phyloP scores from a whole-genome alignment of 2,797 vertebrate species.

The Clarias pachynema region DNA sequence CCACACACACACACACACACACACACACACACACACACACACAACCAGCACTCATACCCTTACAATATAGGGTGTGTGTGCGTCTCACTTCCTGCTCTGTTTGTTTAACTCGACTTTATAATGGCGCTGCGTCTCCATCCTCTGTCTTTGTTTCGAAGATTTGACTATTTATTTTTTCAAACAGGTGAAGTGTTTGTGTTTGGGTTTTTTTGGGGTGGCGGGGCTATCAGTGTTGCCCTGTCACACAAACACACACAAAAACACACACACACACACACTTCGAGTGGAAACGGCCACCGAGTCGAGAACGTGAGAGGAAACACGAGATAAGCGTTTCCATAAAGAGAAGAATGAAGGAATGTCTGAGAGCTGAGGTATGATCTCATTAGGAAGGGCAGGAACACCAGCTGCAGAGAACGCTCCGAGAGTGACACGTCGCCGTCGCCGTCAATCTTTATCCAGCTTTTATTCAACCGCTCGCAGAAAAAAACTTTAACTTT shows the following conservation, averaged over 20 bases:
- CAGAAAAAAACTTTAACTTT: neutral
- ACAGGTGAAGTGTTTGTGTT: conserved; percentile 28
- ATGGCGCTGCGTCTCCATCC: conserved; percentile 75
- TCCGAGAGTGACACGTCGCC: neutral
- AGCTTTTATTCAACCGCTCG: neutral
- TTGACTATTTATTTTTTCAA: conserved; percentile 46
- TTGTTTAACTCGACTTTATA: conserved; percentile 85
- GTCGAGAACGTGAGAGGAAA: conserved; percentile 48
- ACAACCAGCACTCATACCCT: conserved; percentile 42
- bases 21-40: conserved; percentile 61
- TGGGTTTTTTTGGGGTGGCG: neutral
- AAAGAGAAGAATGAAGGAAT: conserved; percentile 61
- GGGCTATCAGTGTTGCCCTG: conserved; percentile 33
- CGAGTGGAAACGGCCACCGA: conserved; percentile 60
- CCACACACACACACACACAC: conserved; percentile 69
- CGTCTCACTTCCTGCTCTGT: conserved; percentile 81
- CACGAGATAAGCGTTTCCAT: conserved; percentile 66
- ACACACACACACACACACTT: conserved; percentile 1
- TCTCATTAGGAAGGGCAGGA: conserved; percentile 41
- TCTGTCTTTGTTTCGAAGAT: conserved; percentile 72
- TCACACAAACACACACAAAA: neutral
- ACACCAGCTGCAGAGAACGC: neutral
- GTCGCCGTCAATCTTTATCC: neutral
- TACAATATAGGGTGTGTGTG: conserved; percentile 85
- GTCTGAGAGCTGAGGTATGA: conserved; percentile 58